A percentile compares a stretch with the other conserved stretches of the same genome.
Conservation (phyloP, 2,113 vertebrate genomes). For the Eonycteris spelaea region DNA sequence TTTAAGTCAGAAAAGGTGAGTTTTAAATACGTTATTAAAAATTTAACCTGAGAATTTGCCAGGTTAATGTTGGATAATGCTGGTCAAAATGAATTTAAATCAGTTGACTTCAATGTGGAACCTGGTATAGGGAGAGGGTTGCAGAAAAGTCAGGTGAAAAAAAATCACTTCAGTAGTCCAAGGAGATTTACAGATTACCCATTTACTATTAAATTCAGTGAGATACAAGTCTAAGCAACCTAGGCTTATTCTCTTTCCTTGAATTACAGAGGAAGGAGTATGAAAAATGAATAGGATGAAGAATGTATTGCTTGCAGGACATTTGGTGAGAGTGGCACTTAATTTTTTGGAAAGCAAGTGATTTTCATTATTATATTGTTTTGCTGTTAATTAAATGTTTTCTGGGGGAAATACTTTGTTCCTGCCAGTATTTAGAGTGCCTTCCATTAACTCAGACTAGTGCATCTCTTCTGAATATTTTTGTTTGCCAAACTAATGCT, state of each 20-base stretch:
- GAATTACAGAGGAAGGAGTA: background rate
- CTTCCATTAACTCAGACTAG: background rate
- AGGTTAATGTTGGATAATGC: background rate
- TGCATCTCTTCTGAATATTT: background rate
- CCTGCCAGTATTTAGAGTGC: background rate
- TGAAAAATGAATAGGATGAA: background rate
- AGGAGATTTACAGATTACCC: background rate
- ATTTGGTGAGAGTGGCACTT: background rate
- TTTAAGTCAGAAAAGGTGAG: background rate
- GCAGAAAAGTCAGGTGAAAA: background rate
- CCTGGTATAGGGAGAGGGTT: background rate
- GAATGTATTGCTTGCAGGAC: background rate
- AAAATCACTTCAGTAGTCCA: background rate
- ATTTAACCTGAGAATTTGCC: background rate
- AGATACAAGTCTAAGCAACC: background rate
- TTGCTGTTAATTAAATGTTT: conserved; percentile 1
- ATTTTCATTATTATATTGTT: background rate
- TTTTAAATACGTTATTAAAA: conserved; percentile 19
- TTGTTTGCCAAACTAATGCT: background rate
- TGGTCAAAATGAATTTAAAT: background rate
- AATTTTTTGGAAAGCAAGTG: background rate
- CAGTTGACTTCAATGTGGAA: background rate
- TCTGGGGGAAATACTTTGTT: background rate
- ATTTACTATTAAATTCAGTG: background rate
- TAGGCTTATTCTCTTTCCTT: background rate